Conservation (phyloP, 2,888 invertebrate species). For the Blera fallax region DNA sequence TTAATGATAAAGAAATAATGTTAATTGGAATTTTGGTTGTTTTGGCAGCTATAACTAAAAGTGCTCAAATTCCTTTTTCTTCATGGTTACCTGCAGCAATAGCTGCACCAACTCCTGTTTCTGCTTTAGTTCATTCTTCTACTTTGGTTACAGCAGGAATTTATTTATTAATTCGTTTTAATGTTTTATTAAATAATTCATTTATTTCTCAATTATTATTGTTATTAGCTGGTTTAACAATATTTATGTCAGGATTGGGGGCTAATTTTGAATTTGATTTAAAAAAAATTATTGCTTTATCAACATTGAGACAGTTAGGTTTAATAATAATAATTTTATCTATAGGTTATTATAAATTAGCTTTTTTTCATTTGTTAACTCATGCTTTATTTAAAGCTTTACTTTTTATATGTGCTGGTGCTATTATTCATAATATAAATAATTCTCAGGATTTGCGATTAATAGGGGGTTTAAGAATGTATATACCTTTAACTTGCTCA, state of each 20-base stretch:
- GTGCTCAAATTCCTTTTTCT: slow-evolving; percentile 91
- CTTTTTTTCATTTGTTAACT: slow-evolving; percentile 88
- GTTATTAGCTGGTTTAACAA: slow-evolving; percentile 84
- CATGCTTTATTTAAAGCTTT: slow-evolving; percentile 90
- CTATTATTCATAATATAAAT: slow-evolving; percentile 86
- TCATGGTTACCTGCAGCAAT: slow-evolving; percentile 89
- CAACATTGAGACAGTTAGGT: slow-evolving; percentile 89
- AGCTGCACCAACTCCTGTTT: slow-evolving; percentile 89
- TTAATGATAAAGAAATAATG: slow-evolving; percentile 81
- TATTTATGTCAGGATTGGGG: slow-evolving; percentile 84
- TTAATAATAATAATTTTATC: slow-evolving; percentile 87
- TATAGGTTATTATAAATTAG: slow-evolving; percentile 83
- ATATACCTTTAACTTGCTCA: slow-evolving; percentile 83
- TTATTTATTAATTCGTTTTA: slow-evolving; percentile 89
- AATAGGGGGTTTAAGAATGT: slow-evolving; percentile 83
- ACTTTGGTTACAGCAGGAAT: slow-evolving; percentile 90
- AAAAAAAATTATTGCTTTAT: slow-evolving; percentile 91
- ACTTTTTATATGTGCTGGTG: slow-evolving; percentile 88
- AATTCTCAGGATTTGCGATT: slow-evolving; percentile 86
- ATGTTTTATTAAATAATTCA: slow-evolving; percentile 82
- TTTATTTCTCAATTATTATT: slow-evolving; percentile 83
- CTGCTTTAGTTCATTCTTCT: slow-evolving; percentile 90
- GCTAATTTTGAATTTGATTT: slow-evolving; percentile 87
- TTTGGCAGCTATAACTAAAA: slow-evolving; percentile 87
- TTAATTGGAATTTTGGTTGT: slow-evolving; percentile 82